Evolutionary conservation across 2,113 vertebrate species (phyloP).

Genomic region (Charina bottae): DNA sequence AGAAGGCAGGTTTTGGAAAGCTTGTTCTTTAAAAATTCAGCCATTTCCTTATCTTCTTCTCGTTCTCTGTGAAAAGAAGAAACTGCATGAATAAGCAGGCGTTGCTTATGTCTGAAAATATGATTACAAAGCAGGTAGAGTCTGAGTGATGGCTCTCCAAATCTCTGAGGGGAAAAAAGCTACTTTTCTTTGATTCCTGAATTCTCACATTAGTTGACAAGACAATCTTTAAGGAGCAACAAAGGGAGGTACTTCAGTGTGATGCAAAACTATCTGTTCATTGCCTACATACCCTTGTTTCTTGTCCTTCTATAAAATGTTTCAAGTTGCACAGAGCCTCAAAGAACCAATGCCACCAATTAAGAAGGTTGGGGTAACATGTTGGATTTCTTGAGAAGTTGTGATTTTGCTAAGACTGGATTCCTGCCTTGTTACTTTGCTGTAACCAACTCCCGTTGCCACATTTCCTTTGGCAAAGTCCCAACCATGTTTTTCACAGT

Average conservation of each 20-base stretch:
- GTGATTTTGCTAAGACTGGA: not conserved
- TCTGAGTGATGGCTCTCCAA: not conserved
- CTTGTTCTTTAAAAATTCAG: slow-evolving; percentile 86
- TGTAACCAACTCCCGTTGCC: not conserved
- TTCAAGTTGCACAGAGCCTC: not conserved
- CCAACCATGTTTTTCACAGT: not conserved
- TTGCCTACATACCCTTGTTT: not conserved
- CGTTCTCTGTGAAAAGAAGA: slow-evolving; percentile 75
- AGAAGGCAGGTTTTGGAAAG: slow-evolving; percentile 77
- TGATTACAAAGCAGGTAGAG: not conserved
- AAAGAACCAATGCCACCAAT: not conserved
- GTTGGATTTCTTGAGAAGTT: not conserved
- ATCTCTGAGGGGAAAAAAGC: not conserved
- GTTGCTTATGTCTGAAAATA: not conserved
- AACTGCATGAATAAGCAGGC: not conserved
- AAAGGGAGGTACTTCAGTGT: not conserved
- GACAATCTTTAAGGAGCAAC: not conserved
- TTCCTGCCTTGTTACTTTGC: not conserved
- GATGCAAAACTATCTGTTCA: not conserved
- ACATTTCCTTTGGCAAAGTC: not conserved
- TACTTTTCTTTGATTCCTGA: not conserved
- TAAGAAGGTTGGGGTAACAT: not conserved
- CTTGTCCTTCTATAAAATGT: not conserved
- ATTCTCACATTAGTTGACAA: not conserved
- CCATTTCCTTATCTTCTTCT: slow-evolving; percentile 90